Percentiles rank a stretch among this genome's conserved stretches.
Conservation (phyloP, 2,797 vertebrate species). For the Dallia pectoralis region DNA sequence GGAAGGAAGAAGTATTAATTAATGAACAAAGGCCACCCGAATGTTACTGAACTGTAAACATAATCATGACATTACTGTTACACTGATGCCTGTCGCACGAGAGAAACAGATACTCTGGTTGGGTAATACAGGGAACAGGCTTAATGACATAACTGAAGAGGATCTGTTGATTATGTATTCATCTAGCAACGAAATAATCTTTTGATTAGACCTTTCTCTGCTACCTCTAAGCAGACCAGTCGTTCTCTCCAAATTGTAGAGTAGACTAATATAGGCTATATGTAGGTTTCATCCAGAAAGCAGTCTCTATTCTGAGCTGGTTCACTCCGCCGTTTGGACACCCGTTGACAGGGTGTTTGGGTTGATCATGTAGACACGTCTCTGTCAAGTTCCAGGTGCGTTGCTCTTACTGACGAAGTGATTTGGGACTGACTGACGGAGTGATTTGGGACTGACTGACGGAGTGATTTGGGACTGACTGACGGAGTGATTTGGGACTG, state of each 20-base stretch:
- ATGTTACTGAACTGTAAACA: not conserved
- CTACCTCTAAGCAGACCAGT: not conserved
- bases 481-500: too few relatives aligned
- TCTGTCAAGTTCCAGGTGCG: not conserved
- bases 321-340: not conserved
- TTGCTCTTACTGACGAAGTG: not conserved
- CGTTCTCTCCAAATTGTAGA: not conserved
- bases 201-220: not conserved
- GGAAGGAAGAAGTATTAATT: not conserved
- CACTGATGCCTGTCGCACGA: conserved; percentile 8
- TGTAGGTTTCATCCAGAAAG: not conserved
- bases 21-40: not conserved
- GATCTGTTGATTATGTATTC: not conserved
- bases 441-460: not conserved
- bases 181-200: not conserved
- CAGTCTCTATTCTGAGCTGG: not conserved
- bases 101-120: not conserved
- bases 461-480: not conserved
- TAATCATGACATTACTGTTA: conserved; percentile 6
- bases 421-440: not conserved
- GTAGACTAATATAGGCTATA: not conserved
- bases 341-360: not conserved
- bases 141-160: not conserved
- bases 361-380: not conserved
- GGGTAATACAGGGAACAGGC: not conserved